These are phyloP conservation scores for Tokudaia muenninki DNA, from an alignment of 2,797 vertebrate species.

Conservation along the genomic window DNA sequence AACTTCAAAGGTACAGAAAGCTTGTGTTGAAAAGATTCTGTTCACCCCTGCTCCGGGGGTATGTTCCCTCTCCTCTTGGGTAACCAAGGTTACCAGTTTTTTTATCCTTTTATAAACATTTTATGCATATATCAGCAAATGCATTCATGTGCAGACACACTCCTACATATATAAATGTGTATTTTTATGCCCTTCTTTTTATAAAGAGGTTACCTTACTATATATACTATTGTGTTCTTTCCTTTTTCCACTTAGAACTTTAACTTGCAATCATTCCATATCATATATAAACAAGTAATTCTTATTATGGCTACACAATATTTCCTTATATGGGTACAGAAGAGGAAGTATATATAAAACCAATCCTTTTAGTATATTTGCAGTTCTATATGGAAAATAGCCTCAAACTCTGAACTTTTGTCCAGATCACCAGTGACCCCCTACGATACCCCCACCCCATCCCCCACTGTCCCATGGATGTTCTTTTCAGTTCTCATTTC, in stretches of 20 bases:
- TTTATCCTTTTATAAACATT: not conserved
- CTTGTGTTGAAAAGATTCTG: not conserved
- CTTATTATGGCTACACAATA: conserved; percentile 10
- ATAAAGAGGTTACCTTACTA: not conserved
- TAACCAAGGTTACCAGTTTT: not conserved
- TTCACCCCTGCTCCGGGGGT: not conserved
- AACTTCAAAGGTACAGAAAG: not conserved
- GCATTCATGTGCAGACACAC: not conserved
- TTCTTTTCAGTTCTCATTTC: not conserved
- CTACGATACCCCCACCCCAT: too few species aligned
- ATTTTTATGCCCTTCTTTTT: conserved; percentile 2
- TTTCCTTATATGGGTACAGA: not conserved
- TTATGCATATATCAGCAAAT: not conserved
- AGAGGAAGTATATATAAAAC: conserved; percentile 4
- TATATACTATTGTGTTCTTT: not conserved
- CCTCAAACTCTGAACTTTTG: not conserved
- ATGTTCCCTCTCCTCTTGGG: not conserved
- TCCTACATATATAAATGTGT: not conserved
- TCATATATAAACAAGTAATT: conserved; percentile 7
- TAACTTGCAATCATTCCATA: conserved; percentile 14
- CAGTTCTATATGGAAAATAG: not conserved
- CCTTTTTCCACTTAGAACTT: conserved; percentile 20
- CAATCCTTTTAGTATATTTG: not conserved
- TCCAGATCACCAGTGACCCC: not conserved
- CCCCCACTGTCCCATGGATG: not conserved